phyloP scores from a whole-genome alignment of 2,888 invertebrate genomes.

The Phengaris alcon region DNA sequence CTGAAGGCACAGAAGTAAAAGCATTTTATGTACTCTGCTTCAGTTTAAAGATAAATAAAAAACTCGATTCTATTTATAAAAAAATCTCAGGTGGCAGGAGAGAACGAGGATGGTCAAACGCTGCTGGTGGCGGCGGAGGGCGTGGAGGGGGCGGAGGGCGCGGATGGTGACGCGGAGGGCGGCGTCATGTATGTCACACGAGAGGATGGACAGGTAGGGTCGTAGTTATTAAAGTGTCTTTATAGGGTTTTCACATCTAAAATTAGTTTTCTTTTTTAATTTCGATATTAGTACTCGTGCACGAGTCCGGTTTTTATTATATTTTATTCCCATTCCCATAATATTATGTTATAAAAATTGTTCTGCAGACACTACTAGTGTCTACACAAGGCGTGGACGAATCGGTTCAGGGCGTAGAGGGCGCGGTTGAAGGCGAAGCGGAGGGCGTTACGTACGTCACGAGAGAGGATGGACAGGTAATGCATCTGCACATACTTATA shows the following conservation, averaged over 20 bases:
- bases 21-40: no score
- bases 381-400: constrained; percentile 85
- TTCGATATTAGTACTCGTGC: neutral
- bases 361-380: constrained; percentile 82
- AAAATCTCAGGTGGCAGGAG: constrained; percentile 82
- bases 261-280: no score
- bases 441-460: constrained; percentile 81
- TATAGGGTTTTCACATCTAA: no score
- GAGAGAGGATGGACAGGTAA: constrained; percentile 69
- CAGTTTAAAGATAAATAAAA: neutral
- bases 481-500: no score
- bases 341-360: neutral
- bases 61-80: neutral
- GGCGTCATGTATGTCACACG: constrained; percentile 76
- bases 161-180: constrained; percentile 86
- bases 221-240: no score
- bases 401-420: constrained; percentile 80
- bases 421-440: constrained; percentile 84
- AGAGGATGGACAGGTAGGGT: constrained; percentile 68
- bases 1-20: no score
- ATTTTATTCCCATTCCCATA: no score
- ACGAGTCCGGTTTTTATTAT: neutral
- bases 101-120: constrained; percentile 88
- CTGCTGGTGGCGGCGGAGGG: constrained; percentile 84
- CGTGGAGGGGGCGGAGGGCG: constrained; percentile 86